phyloP scores from a whole-genome alignment of 2,113 vertebrate genomes.

The Lipophrys pholis region DNA sequence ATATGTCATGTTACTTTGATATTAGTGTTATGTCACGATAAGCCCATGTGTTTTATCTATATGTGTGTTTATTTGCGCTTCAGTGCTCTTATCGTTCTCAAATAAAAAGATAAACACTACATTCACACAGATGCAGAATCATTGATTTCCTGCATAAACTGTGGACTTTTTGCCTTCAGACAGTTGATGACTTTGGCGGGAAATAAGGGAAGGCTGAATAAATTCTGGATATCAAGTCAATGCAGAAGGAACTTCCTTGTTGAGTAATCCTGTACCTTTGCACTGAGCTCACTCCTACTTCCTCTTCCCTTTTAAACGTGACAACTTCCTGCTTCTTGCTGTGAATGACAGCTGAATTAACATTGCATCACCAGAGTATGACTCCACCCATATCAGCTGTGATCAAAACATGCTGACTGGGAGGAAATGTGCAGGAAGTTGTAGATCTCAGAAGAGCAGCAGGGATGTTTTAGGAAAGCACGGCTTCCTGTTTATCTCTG shows the following conservation, averaged over 20 bases:
- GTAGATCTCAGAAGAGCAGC: conserved; percentile 33
- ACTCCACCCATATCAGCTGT: conserved; percentile 3
- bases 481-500: conserved; percentile 73
- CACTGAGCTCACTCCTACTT: conserved; percentile 26
- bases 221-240: conserved; percentile 16
- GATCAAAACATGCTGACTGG: background rate
- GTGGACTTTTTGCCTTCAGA: conserved; percentile 10
- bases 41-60: too few relatives aligned
- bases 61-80: too few relatives aligned
- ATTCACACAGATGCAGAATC: background rate
- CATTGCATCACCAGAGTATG: conserved; percentile 31
- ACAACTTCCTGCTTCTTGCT: conserved; percentile 36
- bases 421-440: conserved; percentile 66
- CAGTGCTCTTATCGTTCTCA: background rate
- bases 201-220: conserved; percentile 1
- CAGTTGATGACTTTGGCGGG: background rate
- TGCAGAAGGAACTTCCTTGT: conserved; percentile 53
- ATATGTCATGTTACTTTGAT: too few relatives aligned
- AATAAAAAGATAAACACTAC: background rate
- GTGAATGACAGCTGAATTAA: background rate
- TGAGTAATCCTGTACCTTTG: conserved; percentile 26
- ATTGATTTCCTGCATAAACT: background rate
- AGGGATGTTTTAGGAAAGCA: conserved; percentile 83
- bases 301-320: conserved; percentile 38
- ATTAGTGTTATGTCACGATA: too few relatives aligned